These are phyloP conservation scores for Coelinius sp. DNA, from an alignment of 2,888 invertebrate genomes.

Conservation along the genomic window DNA sequence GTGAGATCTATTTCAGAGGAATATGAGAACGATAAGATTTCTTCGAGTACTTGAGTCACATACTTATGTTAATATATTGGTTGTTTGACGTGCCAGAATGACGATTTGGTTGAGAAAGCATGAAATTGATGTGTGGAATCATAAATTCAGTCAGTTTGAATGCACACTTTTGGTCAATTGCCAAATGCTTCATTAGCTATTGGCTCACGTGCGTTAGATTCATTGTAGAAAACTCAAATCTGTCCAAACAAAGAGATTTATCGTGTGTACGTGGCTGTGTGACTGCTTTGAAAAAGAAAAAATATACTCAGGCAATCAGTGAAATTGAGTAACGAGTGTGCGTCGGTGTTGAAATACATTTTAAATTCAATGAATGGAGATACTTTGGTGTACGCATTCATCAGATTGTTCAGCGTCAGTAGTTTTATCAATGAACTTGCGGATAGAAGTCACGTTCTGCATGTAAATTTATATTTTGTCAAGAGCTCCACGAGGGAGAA, in stretches of 20 bases:
- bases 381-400: slow-evolving; percentile 6
- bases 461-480: background rate
- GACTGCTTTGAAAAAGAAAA: background rate
- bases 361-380: slow-evolving; percentile 10
- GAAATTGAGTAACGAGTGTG: slow-evolving; percentile 9
- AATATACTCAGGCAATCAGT: background rate
- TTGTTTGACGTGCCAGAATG: slow-evolving; percentile 22
- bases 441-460: background rate
- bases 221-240: background rate
- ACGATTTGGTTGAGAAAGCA: slow-evolving; percentile 29
- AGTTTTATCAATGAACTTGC: slow-evolving; percentile 2
- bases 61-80: background rate
- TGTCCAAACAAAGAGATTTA: slow-evolving; percentile 6
- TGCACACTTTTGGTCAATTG: background rate
- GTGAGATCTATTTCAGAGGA: background rate
- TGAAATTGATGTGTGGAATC: slow-evolving; percentile 30
- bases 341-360: background rate
- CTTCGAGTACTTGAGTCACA: slow-evolving; percentile 7
- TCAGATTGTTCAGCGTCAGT: background rate
- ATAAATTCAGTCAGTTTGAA: background rate
- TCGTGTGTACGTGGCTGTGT: background rate
- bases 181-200: slow-evolving; percentile 27
- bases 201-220: slow-evolving; percentile 2
- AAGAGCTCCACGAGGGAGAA: background rate
- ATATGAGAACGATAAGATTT: slow-evolving; percentile 13